Base-by-base conservation (phyloP, 2,888 invertebrate genomes). In the Trissolcus brochymenae region DNA sequence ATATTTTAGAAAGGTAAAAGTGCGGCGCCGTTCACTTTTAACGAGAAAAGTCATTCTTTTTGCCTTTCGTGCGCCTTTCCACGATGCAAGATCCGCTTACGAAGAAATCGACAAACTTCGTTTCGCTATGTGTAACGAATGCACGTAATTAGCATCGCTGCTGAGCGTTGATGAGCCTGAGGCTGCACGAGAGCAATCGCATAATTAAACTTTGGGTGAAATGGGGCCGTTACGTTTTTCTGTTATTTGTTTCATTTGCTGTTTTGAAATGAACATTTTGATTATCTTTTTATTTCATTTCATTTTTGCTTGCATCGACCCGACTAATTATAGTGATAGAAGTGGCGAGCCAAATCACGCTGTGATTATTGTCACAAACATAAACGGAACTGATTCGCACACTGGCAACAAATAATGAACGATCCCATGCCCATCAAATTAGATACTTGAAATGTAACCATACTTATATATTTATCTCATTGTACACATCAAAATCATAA, bases 1-100 rank as follows among this genome's bases (percentile, higher is more conserved):
- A 81, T 82, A 81, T 59, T 84, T 85, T 85, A 84, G 85, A 85
- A 86, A 86, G 86, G 86, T 84, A 79, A 83, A 80, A 81, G 80
- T 80, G 29, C 65, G 49, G 43, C 70, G 56, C 80, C 80, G 79
- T 81, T 82, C 81, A 78, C 81, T 76, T 72, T 80, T 78, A 76
- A 78, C 79, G 82, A 81, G 81, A 81, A 81, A 80, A 80, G 71
- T 73, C 75, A 71, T 72, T 82, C 80, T 82, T 81, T 72, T 72
- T 75, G 61, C 75, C 67, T 70, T 78, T 81, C 75, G 66, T 43
- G 61, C 49, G 68, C 73, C 76, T 78, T 78, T 76, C 75, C 57
- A 76, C 78, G 64, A 79, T 72, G 77, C 72, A 77, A 77, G 64
- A 65, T 71, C 67, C 76, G 76, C 61, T 35, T 62, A 55, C 60